Percentiles rank a stretch among this genome's conserved stretches.
Evolutionary conservation across 2,888 invertebrate genomes (phyloP).

Genomic region (Mesochorus sp.): DNA sequence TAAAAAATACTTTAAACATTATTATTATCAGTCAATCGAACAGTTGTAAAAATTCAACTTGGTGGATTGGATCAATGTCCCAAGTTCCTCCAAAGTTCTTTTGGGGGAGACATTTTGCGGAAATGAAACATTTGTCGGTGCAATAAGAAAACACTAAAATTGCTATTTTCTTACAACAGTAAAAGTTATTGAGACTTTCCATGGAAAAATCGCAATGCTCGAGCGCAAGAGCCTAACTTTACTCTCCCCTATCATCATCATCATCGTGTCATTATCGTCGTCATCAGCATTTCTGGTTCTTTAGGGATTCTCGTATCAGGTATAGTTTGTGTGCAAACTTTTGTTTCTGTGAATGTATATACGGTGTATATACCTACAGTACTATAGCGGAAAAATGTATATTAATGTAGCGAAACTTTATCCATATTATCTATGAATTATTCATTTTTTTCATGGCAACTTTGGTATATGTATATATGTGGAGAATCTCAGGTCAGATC

Average conservation of each 20-base stretch:
- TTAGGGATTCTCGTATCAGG: background rate
- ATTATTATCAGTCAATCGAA: too few relatives aligned
- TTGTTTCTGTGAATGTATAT: background rate
- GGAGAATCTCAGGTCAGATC: too few relatives aligned
- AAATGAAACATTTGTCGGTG: too few relatives aligned
- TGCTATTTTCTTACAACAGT: too few relatives aligned
- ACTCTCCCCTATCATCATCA: background rate
- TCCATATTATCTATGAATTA: conserved; percentile 20
- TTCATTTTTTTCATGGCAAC: background rate
- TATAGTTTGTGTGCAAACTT: conserved; percentile 24
- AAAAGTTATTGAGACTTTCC: background rate
- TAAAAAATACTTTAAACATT: too few relatives aligned
- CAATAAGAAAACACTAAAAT: too few relatives aligned
- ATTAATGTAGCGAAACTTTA: conserved; percentile 23
- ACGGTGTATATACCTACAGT: too few relatives aligned
- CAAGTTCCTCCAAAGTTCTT: too few relatives aligned
- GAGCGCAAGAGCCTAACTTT: background rate
- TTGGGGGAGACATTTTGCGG: too few relatives aligned
- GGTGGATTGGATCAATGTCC: too few relatives aligned
- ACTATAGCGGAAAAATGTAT: conserved; percentile 9
- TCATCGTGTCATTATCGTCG: conserved; percentile 5
- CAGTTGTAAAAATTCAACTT: too few relatives aligned
- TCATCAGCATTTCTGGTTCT: background rate
- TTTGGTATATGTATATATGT: background rate
- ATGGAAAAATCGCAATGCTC: background rate